phyloP scores from a whole-genome alignment of 2,888 invertebrate genomes.

The Crematogaster levior region DNA sequence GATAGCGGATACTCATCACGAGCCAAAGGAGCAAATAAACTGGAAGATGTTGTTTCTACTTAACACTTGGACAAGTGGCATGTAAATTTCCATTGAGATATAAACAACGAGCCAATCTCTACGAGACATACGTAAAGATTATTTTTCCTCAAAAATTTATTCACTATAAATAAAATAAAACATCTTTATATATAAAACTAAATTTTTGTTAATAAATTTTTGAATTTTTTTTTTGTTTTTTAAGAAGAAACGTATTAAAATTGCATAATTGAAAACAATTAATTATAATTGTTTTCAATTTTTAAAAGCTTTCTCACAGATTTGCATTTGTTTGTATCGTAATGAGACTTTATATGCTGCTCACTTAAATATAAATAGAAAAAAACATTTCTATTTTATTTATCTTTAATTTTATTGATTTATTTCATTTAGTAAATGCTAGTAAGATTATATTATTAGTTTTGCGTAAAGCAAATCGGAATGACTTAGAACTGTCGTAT shows the following conservation, averaged over 20 bases:
- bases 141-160: background rate
- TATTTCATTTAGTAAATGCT: no score
- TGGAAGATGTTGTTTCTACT: conserved; percentile 49
- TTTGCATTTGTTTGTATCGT: background rate
- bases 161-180: background rate
- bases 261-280: background rate
- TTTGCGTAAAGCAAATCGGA: background rate
- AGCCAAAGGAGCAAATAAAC: conserved; percentile 60
- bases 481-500: background rate
- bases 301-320: background rate
- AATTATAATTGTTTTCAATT: background rate
- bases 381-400: background rate
- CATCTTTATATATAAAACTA: background rate
- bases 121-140: background rate
- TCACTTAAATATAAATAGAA: background rate
- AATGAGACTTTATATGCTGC: background rate
- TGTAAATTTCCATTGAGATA: background rate
- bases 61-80: conserved; percentile 16
- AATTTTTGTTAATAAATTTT: background rate
- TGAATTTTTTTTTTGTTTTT: background rate
- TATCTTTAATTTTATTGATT: no score
- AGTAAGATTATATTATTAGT: background rate
- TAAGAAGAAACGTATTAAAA: background rate
- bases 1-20: conserved; percentile 64
- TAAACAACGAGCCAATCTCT: background rate